These are phyloP conservation scores for Sebastes vulpes DNA, from an alignment of 2,797 vertebrate species.

Conservation along the genomic window DNA sequence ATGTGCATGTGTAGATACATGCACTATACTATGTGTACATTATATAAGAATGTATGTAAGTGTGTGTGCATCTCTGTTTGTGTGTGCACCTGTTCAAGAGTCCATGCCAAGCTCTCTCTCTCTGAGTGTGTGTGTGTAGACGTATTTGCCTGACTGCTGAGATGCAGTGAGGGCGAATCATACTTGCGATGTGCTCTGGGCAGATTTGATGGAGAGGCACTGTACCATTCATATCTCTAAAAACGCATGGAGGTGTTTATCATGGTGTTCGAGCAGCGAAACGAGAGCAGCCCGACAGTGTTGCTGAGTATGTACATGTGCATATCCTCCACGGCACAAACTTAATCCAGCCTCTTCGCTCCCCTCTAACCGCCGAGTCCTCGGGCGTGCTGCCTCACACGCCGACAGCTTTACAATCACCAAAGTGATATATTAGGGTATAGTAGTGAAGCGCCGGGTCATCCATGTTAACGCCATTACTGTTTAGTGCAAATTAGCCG, in stretches of 20 bases:
- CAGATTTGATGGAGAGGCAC: slow-evolving; percentile 68
- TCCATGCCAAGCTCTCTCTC: not conserved
- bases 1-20: not conserved
- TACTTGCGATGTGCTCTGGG: slow-evolving; percentile 51
- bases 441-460: slow-evolving; percentile 39
- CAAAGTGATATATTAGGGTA: slow-evolving; percentile 51
- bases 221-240: slow-evolving; percentile 65
- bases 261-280: slow-evolving; percentile 24
- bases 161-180: slow-evolving; percentile 35
- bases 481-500: slow-evolving; percentile 80
- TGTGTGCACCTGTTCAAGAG: slow-evolving; percentile 1
- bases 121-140: not conserved
- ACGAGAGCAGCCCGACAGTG: slow-evolving; percentile 42
- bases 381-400: slow-evolving; percentile 12
- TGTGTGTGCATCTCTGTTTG: not conserved
- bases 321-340: slow-evolving; percentile 61
- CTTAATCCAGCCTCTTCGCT: slow-evolving; percentile 56
- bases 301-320: slow-evolving; percentile 49
- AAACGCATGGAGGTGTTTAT: slow-evolving; percentile 62
- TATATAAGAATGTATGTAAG: not conserved
- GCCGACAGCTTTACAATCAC: slow-evolving; percentile 30
- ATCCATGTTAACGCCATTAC: slow-evolving; percentile 62
- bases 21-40: not conserved
- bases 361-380: not conserved
- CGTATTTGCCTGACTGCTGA: slow-evolving; percentile 17